Evolutionary conservation across 2,113 vertebrate species (phyloP).

Genomic region (Phyllostomus hastatus): DNA sequence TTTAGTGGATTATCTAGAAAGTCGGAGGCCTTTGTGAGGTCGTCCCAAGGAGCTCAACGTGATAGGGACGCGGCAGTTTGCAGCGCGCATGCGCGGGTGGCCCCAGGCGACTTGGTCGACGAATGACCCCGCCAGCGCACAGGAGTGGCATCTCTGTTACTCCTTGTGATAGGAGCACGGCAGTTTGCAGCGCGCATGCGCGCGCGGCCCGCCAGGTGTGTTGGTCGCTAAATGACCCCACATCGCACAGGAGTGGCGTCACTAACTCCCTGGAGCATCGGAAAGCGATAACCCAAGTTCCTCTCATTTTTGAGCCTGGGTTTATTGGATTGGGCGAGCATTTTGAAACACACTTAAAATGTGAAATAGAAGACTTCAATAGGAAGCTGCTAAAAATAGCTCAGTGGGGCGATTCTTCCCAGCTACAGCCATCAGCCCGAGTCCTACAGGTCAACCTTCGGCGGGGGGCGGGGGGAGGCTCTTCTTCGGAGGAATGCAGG

Average conservation of each 20-base stretch:
- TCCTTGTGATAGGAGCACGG: not conserved
- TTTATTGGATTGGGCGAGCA: constrained; percentile 36
- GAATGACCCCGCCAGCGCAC: fast-evolving
- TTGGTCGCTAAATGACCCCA: fast-evolving
- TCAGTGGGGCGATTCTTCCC: too few relatives aligned
- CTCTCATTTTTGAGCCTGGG: not conserved
- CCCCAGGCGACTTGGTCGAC: fast-evolving
- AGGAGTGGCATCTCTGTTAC: not conserved
- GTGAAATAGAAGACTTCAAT: not conserved
- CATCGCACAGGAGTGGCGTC: not conserved
- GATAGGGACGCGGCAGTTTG: fast-evolving
- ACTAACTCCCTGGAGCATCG: not conserved
- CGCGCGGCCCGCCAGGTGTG: fast-evolving
- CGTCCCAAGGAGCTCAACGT: fast-evolving
- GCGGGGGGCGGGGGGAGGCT: not conserved
- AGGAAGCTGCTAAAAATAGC: constrained; percentile 30
- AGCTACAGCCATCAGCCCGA: fast-evolving
- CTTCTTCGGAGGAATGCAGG: not conserved
- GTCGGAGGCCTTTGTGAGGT: fast-evolving
- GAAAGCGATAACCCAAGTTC: not conserved
- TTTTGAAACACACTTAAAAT: constrained; percentile 31
- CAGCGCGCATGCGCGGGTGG: fast-evolving
- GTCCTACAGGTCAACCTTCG: fast-evolving
- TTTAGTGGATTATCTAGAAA: not conserved
- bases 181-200: fast-evolving